Conservation (phyloP, 2,113 vertebrate genomes). For the Drymodes brunneopygia region DNA sequence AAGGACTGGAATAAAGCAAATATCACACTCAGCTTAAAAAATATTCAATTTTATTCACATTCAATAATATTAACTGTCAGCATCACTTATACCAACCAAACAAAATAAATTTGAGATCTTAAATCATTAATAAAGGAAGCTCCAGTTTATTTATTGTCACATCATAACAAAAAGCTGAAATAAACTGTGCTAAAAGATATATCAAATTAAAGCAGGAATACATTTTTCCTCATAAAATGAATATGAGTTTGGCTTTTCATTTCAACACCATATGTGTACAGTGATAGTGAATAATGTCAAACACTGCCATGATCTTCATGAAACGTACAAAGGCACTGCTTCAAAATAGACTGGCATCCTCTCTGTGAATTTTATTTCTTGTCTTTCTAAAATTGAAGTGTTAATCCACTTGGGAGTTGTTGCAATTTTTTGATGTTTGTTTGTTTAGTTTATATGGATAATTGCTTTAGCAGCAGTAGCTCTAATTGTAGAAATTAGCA, state of each 20-base stretch:
- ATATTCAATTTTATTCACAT: background rate
- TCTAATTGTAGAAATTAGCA: conserved; percentile 2
- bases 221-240: background rate
- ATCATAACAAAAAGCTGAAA: background rate
- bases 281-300: background rate
- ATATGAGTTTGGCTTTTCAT: background rate
- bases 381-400: background rate
- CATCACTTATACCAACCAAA: background rate
- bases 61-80: background rate
- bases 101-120: background rate
- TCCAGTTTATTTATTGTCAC: background rate
- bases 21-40: background rate
- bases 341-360: background rate
- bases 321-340: background rate
- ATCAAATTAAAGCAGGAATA: background rate
- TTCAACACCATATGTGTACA: background rate
- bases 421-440: background rate
- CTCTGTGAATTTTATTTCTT: background rate
- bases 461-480: background rate
- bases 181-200: background rate
- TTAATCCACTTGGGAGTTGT: background rate
- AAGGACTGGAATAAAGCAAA: background rate
- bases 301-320: background rate
- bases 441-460: background rate
- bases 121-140: background rate